These are phyloP conservation scores for Sorex maritimensis DNA, from an alignment of 2,797 vertebrate genomes.

Conservation along the genomic window DNA sequence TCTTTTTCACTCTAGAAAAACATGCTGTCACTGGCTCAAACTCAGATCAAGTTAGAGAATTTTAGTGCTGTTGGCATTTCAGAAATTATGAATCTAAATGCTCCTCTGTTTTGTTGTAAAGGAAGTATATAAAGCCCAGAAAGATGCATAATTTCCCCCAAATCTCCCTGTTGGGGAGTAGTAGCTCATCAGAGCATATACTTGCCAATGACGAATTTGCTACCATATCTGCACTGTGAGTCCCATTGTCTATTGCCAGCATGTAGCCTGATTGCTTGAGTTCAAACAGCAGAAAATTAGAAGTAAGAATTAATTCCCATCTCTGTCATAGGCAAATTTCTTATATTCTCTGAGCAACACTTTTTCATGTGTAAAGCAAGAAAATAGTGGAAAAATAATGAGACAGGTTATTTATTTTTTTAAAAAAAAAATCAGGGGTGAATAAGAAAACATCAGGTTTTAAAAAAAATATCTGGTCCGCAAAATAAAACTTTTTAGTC, in stretches of 20 bases:
- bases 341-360: conserved; percentile 1
- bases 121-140: background rate
- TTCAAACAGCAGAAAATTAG: background rate
- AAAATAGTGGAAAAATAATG: conserved; percentile 34
- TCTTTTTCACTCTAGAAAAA: background rate
- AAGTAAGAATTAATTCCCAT: conserved; percentile 18
- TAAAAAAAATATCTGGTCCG: background rate
- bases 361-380: conserved; percentile 15
- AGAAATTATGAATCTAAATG: conserved; percentile 43
- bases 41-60: conserved; percentile 26
- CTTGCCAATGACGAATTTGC: background rate
- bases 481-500: too few relatives aligned
- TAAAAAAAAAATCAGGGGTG: too few relatives aligned
- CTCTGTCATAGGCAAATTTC: conserved; percentile 16
- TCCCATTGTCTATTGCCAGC: background rate
- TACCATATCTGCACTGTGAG: background rate
- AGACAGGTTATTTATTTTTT: background rate
- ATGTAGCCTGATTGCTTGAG: background rate
- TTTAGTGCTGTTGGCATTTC: conserved; percentile 1
- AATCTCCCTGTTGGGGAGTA: background rate
- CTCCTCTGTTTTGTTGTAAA: conserved; percentile 44
- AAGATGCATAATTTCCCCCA: background rate
- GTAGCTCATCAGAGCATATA: background rate
- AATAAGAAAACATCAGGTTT: too few relatives aligned
- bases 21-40: conserved; percentile 31